Base-by-base conservation (phyloP, 1,140 invertebrate species). In the Bilobella aurantiaca region DNA sequence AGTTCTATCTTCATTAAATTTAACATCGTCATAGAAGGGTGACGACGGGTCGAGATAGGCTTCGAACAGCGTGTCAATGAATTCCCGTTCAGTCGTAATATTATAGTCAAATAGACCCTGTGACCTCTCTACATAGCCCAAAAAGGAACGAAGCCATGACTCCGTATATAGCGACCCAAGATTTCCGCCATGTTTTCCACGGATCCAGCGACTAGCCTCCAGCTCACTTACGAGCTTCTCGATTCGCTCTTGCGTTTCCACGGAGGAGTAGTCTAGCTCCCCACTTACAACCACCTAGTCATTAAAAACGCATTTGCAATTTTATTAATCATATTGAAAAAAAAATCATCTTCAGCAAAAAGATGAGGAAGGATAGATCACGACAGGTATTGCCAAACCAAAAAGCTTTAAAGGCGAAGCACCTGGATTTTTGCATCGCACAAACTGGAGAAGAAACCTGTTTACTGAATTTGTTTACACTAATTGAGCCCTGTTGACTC, bases 211-310 rank as follows among this genome's bases (percentile, higher is more conserved):
- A 0, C 87, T 90, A 57, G 85, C 85, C 75, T 96, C 93, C 68
- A 96, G 82, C 23, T 81, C 83, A 60, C 84, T 81, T 0, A 90
- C 87, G 32, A 96, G 77, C 31, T 84, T 83, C 76, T 93, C 90
- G 27, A 96, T 82, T 75, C 88, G 81, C 14, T 83, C 73, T 75
- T 94, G 91, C 0, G 90, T 82, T 53, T 80, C 74, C 0, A 86
- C 85, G 76, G 94, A 85, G 8, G 90, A 91, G 77, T 96, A 94
- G 74, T 95, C 85, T 47, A 93, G 82, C 1, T 89, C 81, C 0
- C 92, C 91, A 49, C 83, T 85, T 25, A 96, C 82, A 0, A 96
- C 85, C 0, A 97, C 90, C 87, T 95, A 78, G n/a, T n/a, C n/a
- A n/a, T n/a, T n/a, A n/a, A n/a, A n/a, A n/a, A n/a, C n/a, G 75